Evolutionary conservation across 2,113 vertebrate species (phyloP), one percentile per base, ranked within the genome.

Genomic region (Uria lomvia): DNA sequence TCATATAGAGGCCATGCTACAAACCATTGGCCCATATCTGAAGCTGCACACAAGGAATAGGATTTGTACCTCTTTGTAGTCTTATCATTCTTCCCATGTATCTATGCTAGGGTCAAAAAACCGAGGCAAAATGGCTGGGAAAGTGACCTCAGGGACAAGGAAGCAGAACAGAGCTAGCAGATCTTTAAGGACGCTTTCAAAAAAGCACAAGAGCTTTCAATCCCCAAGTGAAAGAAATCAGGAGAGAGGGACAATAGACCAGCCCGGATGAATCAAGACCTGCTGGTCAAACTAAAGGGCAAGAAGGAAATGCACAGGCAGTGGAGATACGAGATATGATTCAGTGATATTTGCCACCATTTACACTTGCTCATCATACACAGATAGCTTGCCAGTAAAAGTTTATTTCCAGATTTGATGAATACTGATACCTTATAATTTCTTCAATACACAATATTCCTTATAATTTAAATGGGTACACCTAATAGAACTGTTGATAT

Each of bases 41-140:
- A 67, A 74, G 42, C 32, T 82, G n/a, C 60, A 50, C 10, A 63
- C 55, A 53, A 55, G 9, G 17, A 85, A 29, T 4, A 58, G 21
- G 6, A 10, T 77, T 77, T 73, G 34, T 36, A 42, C 2, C 7
- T 42, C 45, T 43, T 66, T 53, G 9, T 11, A 32, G 11, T 34
- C 16, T 94, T 56, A 70, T 11, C 2, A 27, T 60, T 70, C 36
- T 45, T 20, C 17, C 14, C 1, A 0, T 16, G 5, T 50, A n/a
- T 42, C 32, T 38, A 8, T 53, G 22, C 4, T 89, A 38, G 83
- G 23, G 18, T 34, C 0, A 0, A 66, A 14, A 27, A 62, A 56
- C 11, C 76, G 36, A 82, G 19, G 9, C 8, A 68, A 62, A 89
- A 86, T 32, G 1, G 17, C 26, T 63, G 38, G 38, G 38, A 63